phyloP scores from a whole-genome alignment of 2,113 vertebrate genomes.

The Oceanodroma tethys region DNA sequence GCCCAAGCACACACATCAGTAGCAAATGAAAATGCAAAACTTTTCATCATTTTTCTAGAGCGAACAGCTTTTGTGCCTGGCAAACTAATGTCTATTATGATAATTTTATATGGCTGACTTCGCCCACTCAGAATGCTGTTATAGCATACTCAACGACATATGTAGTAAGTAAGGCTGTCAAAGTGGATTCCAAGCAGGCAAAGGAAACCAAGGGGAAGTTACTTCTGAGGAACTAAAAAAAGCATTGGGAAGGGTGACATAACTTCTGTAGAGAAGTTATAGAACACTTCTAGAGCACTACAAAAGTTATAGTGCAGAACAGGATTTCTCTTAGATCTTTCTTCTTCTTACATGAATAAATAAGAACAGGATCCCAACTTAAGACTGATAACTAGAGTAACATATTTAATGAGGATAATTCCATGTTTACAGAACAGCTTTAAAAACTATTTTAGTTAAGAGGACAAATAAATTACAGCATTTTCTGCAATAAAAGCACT shows the following conservation, averaged over 20 bases:
- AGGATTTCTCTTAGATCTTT: neutral
- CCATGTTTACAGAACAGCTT: neutral
- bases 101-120: neutral
- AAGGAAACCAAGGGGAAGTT: neutral
- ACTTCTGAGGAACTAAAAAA: neutral
- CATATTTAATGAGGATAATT: neutral
- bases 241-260: neutral
- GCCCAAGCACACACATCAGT: neutral
- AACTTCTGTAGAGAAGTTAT: neutral
- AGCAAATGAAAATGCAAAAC: neutral
- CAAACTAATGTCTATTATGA: neutral
- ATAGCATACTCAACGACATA: rapidly evolving
- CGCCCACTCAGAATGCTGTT: neutral
- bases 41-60: neutral
- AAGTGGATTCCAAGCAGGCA: neutral
- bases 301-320: neutral
- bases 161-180: neutral
- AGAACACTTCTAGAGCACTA: neutral
- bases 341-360: neutral
- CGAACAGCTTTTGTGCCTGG: neutral
- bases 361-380: neutral
- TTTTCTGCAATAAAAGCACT: neutral
- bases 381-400: neutral
- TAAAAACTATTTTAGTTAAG: neutral
- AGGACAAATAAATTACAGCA: neutral